Conservation (phyloP, 2,113 vertebrate genomes). For the Dicerorhinus sumatrensis region DNA sequence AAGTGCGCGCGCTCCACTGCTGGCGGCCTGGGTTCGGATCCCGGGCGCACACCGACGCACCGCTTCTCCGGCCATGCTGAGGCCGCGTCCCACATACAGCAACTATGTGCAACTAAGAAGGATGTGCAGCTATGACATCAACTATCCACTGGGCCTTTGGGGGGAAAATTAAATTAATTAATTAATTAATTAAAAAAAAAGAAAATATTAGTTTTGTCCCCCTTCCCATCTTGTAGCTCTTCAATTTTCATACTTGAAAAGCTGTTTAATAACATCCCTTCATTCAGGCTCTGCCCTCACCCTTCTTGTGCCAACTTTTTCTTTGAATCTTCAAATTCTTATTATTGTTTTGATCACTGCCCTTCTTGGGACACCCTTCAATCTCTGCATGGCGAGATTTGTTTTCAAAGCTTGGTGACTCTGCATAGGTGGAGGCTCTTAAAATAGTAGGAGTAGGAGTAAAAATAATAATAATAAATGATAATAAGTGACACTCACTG, state of each 20-base stretch:
- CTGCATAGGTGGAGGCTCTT: neutral
- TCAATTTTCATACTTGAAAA: neutral
- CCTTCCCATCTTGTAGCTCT: neutral
- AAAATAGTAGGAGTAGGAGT: neutral
- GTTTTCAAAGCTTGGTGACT: neutral
- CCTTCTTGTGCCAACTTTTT: neutral
- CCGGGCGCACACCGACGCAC: too few relatives aligned
- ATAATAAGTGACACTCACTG: neutral
- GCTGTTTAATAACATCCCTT: neutral
- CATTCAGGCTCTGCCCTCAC: neutral
- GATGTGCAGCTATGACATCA: too few relatives aligned
- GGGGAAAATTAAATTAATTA: too few relatives aligned
- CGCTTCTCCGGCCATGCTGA: too few relatives aligned
- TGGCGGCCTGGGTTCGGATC: too few relatives aligned
- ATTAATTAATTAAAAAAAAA: neutral
- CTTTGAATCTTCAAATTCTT: neutral
- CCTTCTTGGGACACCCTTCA: neutral
- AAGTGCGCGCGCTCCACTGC: too few relatives aligned
- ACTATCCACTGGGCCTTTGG: too few relatives aligned
- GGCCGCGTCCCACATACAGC: too few relatives aligned
- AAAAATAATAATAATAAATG: neutral
- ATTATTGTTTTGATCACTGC: neutral
- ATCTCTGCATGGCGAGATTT: neutral
- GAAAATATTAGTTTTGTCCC: neutral
- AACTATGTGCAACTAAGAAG: too few relatives aligned